Percentiles rank a stretch among this genome's conserved stretches.
Conservation (phyloP, 2,113 vertebrate genomes). For the Sapajus apella region DNA sequence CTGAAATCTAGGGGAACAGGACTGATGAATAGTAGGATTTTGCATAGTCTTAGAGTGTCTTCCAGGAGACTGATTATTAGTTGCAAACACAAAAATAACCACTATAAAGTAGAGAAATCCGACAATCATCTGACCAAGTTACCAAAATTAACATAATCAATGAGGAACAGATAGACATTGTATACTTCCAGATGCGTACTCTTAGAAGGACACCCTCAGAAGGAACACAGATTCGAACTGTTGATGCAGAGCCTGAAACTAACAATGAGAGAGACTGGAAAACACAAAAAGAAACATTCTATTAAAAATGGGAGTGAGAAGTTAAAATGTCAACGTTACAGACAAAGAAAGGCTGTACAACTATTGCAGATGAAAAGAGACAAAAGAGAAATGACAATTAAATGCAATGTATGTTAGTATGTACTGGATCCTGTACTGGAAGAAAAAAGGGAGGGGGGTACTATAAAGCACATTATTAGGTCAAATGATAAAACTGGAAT, state of each 20-base stretch:
- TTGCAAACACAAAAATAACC: background rate
- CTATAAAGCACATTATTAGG: background rate
- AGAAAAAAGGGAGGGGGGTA: background rate
- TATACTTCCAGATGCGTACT: background rate
- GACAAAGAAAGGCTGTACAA: background rate
- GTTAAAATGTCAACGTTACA: background rate
- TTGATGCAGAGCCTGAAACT: background rate
- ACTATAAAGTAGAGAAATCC: background rate
- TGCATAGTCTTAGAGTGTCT: background rate
- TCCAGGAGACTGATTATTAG: background rate
- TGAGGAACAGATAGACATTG: background rate
- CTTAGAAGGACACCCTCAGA: background rate
- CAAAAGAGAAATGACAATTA: slow-evolving; percentile 5
- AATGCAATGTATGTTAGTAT: background rate
- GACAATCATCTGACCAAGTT: background rate
- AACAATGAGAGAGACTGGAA: slow-evolving; percentile 2
- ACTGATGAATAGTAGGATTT: background rate
- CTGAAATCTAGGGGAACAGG: background rate
- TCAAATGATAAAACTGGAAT: slow-evolving; percentile 10
- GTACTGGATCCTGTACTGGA: background rate
- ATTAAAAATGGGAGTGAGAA: background rate
- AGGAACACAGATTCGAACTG: background rate
- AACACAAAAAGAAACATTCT: slow-evolving; percentile 12
- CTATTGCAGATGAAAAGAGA: slow-evolving; percentile 27
- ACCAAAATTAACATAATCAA: slow-evolving; percentile 20